phyloP scores from a whole-genome alignment of 2,113 vertebrate genomes.

The Phyllopteryx taeniolatus region DNA sequence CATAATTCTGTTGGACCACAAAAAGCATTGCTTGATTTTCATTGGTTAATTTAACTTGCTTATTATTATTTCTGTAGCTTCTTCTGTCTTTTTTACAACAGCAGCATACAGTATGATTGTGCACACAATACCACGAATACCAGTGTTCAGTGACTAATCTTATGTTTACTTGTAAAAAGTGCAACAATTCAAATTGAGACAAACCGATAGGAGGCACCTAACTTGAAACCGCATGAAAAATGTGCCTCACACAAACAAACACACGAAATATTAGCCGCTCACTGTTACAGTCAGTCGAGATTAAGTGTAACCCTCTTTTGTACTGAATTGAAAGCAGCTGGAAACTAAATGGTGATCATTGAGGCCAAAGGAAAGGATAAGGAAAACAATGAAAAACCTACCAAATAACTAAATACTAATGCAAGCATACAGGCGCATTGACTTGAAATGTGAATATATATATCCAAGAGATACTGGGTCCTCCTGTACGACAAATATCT shows the following conservation, averaged over 20 bases:
- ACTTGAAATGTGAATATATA: not conserved
- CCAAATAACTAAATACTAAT: slow-evolving; percentile 5
- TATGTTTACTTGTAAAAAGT: not conserved
- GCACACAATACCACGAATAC: too few relatives aligned
- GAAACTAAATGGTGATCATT: slow-evolving; percentile 60
- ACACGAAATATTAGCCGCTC: slow-evolving; percentile 48
- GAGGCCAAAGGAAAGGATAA: slow-evolving; percentile 21
- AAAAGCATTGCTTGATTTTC: too few relatives aligned
- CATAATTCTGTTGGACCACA: too few relatives aligned
- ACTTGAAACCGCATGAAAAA: not conserved
- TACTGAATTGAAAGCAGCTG: slow-evolving; percentile 56
- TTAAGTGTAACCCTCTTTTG: slow-evolving; percentile 53
- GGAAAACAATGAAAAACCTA: slow-evolving; percentile 19
- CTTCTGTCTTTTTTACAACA: too few relatives aligned
- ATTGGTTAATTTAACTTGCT: too few relatives aligned
- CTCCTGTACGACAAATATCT: not conserved
- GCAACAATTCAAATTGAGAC: not conserved
- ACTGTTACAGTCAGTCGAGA: slow-evolving; percentile 56
- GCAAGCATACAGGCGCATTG: not conserved
- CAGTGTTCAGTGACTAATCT: too few relatives aligned
- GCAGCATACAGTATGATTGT: too few relatives aligned
- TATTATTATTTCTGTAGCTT: too few relatives aligned
- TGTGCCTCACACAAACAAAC: slow-evolving; percentile 2
- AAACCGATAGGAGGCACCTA: not conserved
- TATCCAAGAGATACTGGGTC: not conserved